Evolutionary conservation across 1,140 invertebrate species (phyloP).

Genomic region (Tetramorium alpestre): DNA sequence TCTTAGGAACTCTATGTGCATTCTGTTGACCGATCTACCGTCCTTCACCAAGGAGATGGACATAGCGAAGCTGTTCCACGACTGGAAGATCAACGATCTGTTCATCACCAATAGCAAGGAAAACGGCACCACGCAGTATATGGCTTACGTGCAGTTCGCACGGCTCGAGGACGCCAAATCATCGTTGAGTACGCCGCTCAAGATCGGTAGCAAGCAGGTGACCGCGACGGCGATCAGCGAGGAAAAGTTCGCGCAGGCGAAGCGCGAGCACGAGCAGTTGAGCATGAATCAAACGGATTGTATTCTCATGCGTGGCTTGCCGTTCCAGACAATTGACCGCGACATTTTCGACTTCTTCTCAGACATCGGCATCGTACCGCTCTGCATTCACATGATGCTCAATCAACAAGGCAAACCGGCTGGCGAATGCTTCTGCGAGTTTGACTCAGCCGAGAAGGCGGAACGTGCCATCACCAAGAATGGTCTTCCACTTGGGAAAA

Average conservation of each 20-base stretch:
- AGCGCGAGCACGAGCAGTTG: slow-evolving; percentile 83
- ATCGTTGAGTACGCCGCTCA: slow-evolving; percentile 86
- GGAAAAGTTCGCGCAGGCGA: slow-evolving; percentile 86
- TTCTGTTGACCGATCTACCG: slow-evolving; percentile 90
- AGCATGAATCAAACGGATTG: slow-evolving; percentile 86
- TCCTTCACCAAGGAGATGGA: slow-evolving; percentile 92
- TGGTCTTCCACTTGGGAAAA: slow-evolving; percentile 88
- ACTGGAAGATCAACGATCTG: slow-evolving; percentile 88
- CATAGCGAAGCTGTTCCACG: slow-evolving; percentile 91
- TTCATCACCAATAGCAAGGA: slow-evolving; percentile 89
- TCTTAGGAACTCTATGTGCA: slow-evolving; percentile 84
- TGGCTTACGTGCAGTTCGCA: slow-evolving; percentile 91
- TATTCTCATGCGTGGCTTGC: slow-evolving; percentile 91
- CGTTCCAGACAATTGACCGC: slow-evolving; percentile 90
- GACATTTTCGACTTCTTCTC: slow-evolving; percentile 94
- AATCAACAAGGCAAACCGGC: slow-evolving; percentile 89
- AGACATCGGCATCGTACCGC: slow-evolving; percentile 90
- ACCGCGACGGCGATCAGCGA: slow-evolving; percentile 86
- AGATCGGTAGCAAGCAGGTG: slow-evolving; percentile 87
- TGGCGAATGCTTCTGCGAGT: slow-evolving; percentile 95
- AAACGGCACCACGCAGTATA: slow-evolving; percentile 86
- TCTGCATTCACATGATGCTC: slow-evolving; percentile 92
- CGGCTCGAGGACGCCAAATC: slow-evolving; percentile 89
- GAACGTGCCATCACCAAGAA: slow-evolving; percentile 90
- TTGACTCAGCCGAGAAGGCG: slow-evolving; percentile 89